phyloP scores from a whole-genome alignment of 1,140 invertebrate genomes.

The Diorhabda carinulata region DNA sequence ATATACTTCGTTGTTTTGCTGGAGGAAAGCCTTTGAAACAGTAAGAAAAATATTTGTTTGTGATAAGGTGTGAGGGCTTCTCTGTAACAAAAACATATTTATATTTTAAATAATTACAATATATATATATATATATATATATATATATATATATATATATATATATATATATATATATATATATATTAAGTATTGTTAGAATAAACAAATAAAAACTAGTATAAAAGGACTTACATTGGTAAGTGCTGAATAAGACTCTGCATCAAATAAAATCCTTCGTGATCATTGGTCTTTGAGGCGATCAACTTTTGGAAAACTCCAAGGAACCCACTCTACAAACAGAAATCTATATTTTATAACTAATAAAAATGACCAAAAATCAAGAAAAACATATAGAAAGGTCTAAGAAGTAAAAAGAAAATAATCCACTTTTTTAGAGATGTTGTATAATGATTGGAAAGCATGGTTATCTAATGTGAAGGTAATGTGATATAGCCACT shows the following conservation, averaged over 20 bases:
- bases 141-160: too few relatives aligned
- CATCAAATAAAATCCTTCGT: conserved; percentile 91
- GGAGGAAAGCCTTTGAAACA: conserved; percentile 87
- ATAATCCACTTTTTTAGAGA: too few relatives aligned
- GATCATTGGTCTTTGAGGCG: conserved; percentile 91
- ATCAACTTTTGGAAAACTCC: conserved; percentile 97
- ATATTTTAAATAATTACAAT: too few relatives aligned
- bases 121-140: too few relatives aligned
- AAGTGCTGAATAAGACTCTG: conserved; percentile 78
- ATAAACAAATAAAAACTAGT: too few relatives aligned
- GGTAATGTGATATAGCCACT: too few relatives aligned
- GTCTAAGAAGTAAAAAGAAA: too few relatives aligned
- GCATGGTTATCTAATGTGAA: too few relatives aligned
- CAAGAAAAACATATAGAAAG: neutral
- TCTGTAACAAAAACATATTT: conserved; percentile 47
- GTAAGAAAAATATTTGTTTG: conserved; percentile 83
- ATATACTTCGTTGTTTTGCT: conserved; percentile 94
- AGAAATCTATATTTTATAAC: conserved; percentile 19
- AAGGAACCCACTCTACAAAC: conserved; percentile 73
- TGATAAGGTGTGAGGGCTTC: conserved; percentile 69
- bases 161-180: too few relatives aligned
- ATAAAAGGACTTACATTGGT: conserved; percentile 53
- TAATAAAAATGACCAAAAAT: conserved; percentile 5
- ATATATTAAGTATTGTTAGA: too few relatives aligned
- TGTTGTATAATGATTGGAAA: too few relatives aligned